Percentiles rank a stretch among this genome's conserved stretches.
phyloP scores from a whole-genome alignment of 2,888 invertebrate species.

The Sepioteuthis lessoniana region DNA sequence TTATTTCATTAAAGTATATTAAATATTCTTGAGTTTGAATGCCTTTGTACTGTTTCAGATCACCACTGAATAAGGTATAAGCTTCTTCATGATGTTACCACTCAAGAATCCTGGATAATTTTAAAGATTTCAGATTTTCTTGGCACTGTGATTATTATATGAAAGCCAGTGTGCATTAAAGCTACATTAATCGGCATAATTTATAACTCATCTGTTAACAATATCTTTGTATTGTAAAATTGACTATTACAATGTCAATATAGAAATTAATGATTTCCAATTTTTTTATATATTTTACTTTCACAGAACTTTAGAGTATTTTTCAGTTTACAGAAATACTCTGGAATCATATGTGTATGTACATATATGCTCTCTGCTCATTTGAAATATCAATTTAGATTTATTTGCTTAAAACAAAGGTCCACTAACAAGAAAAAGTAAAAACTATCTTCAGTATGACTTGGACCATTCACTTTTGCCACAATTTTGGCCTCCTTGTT shows the following conservation, averaged over 20 bases:
- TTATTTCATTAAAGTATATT: neutral
- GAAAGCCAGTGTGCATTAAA: neutral
- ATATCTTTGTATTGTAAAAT: no score
- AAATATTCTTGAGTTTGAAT: neutral
- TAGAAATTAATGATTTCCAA: neutral
- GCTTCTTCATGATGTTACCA: neutral
- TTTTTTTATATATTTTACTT: neutral
- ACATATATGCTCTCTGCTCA: neutral
- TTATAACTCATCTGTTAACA: neutral
- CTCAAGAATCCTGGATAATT: neutral
- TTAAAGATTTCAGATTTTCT: neutral
- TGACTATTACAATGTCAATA: neutral
- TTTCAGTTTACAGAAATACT: neutral
- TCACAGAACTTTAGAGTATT: neutral
- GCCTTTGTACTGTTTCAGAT: slow-evolving; percentile 2
- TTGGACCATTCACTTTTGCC: neutral
- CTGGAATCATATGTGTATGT: neutral
- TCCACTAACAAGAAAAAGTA: neutral
- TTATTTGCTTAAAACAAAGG: no score
- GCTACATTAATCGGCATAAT: neutral
- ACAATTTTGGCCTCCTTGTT: neutral
- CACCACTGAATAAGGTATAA: neutral
- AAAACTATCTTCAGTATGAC: neutral
- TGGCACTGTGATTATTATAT: neutral
- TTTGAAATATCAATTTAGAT: neutral